Conservation (phyloP, 1,140 invertebrate genomes). For the Ephestia elutella region DNA sequence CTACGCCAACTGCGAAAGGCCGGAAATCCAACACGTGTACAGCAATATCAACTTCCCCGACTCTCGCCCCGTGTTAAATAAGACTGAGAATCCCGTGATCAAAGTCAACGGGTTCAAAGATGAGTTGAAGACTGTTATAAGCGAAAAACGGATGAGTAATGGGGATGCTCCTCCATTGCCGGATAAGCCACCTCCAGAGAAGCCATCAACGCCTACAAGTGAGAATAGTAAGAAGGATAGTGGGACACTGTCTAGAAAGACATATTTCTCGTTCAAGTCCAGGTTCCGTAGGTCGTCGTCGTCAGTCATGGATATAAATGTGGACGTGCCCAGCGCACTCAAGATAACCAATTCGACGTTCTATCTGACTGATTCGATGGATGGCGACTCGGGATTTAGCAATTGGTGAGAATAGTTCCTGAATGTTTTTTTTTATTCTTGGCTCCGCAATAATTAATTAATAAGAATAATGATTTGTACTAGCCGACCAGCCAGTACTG, state of each 20-base stretch:
- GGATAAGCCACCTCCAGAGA: slow-evolving; percentile 43
- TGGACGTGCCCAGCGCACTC: slow-evolving; percentile 52
- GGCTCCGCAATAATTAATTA: not conserved
- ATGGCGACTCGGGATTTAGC: slow-evolving; percentile 75
- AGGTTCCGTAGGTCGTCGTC: slow-evolving; percentile 71
- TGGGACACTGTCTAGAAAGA: slow-evolving; percentile 67
- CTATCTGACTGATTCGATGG: slow-evolving; percentile 77
- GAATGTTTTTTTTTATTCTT: not conserved
- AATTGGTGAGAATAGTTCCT: slow-evolving; percentile 48
- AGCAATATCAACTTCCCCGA: slow-evolving; percentile 55
- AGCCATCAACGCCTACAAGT: slow-evolving; percentile 49
- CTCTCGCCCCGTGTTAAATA: slow-evolving; percentile 33
- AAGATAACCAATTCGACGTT: slow-evolving; percentile 78
- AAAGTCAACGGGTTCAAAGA: slow-evolving; percentile 51
- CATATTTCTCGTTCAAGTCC: slow-evolving; percentile 73
- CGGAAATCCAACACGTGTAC: slow-evolving; percentile 40
- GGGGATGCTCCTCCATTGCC: slow-evolving; percentile 48
- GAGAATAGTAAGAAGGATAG: slow-evolving; percentile 48
- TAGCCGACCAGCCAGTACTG: too few species aligned
- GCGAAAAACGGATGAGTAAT: slow-evolving; percentile 46
- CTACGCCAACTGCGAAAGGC: slow-evolving; percentile 54
- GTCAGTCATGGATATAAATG: slow-evolving; percentile 60
- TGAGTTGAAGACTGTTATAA: slow-evolving; percentile 47
- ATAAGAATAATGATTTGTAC: too few species aligned
- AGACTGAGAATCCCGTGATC: slow-evolving; percentile 44